These are phyloP conservation scores for Galendromus occidentalis DNA, from an alignment of 1,140 invertebrate genomes.

Conservation along the genomic window DNA sequence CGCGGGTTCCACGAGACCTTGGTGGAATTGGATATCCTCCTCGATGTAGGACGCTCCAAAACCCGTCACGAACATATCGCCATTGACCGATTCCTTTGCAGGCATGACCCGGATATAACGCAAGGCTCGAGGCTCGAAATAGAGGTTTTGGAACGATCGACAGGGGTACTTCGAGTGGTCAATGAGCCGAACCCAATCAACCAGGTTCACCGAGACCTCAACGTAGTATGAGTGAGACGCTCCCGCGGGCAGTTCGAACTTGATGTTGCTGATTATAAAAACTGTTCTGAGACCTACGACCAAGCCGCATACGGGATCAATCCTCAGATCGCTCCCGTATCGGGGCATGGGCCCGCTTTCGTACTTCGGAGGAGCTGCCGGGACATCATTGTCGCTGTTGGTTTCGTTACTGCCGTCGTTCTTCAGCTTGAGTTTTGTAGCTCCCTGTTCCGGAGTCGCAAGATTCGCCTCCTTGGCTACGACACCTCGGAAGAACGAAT, in stretches of 20 bases:
- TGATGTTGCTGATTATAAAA: slow-evolving; percentile 79
- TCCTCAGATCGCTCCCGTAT: slow-evolving; percentile 53
- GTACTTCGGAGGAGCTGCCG: slow-evolving; percentile 53
- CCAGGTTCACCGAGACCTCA: slow-evolving; percentile 85
- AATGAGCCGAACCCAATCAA: slow-evolving; percentile 76
- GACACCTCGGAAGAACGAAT: slow-evolving; percentile 48
- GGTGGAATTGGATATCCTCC: slow-evolving; percentile 44
- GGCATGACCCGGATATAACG: slow-evolving; percentile 66
- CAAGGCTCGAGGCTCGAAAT: slow-evolving; percentile 70
- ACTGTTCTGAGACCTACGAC: slow-evolving; percentile 62
- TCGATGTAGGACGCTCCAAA: slow-evolving; percentile 70
- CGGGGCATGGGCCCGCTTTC: slow-evolving; percentile 71
- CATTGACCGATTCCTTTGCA: slow-evolving; percentile 85
- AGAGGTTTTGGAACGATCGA: slow-evolving; percentile 85
- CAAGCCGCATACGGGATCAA: slow-evolving; percentile 59
- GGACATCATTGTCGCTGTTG: slow-evolving; percentile 58
- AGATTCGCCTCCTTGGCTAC: slow-evolving; percentile 66
- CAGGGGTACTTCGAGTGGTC: slow-evolving; percentile 80
- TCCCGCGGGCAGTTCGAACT: slow-evolving; percentile 68
- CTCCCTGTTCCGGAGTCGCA: slow-evolving; percentile 49
- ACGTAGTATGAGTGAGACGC: slow-evolving; percentile 83
- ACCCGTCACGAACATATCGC: slow-evolving; percentile 75
- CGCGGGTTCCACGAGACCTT: slow-evolving; percentile 44
- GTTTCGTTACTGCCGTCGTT: slow-evolving; percentile 59
- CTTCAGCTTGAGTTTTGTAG: slow-evolving; percentile 68